phyloP scores from a whole-genome alignment of 2,113 vertebrate genomes.

The Plecturocebus donacophilus region DNA sequence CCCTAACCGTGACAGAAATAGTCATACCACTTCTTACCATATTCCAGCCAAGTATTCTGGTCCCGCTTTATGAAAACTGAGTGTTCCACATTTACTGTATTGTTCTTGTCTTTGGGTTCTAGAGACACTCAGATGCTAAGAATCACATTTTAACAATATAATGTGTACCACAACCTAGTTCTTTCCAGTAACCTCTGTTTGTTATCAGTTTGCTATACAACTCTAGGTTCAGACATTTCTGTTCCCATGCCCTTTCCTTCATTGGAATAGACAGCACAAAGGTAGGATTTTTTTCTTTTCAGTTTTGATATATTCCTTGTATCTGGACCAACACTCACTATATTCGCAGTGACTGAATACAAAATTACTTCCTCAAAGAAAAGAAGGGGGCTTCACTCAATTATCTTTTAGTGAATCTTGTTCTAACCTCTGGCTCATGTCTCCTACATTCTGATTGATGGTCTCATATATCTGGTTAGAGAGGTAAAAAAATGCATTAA shows the following conservation, averaged over 20 bases:
- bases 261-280: neutral
- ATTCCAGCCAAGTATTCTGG: neutral
- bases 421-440: neutral
- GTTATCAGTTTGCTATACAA: neutral
- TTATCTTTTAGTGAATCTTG: neutral
- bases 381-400: neutral
- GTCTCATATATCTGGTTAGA: neutral
- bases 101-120: neutral
- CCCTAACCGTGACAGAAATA: neutral
- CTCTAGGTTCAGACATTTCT: neutral
- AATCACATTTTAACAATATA: neutral
- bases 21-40: neutral
- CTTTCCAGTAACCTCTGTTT: neutral
- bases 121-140: neutral
- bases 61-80: neutral
- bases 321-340: neutral
- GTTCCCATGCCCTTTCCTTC: neutral
- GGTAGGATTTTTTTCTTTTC: neutral
- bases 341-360: neutral
- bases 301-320: neutral
- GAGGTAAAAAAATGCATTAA: neutral
- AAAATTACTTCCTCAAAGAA: neutral
- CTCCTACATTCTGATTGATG: neutral
- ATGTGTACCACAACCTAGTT: neutral
- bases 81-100: neutral